Evolutionary conservation across 2,888 invertebrate species (phyloP).

Genomic region (Phymatocera aterrima): DNA sequence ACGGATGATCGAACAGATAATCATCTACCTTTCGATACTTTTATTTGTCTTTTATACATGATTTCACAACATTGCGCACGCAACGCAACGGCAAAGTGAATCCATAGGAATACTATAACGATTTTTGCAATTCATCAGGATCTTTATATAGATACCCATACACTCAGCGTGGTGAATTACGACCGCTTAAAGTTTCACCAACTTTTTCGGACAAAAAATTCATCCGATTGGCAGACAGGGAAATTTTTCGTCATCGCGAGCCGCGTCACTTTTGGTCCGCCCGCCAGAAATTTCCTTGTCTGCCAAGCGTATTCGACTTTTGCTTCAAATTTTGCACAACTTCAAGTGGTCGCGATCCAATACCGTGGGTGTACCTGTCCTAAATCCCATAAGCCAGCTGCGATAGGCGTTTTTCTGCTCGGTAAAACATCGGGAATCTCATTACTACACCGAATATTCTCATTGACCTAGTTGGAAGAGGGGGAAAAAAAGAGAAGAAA

Average conservation of each 20-base stretch:
- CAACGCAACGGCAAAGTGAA: not conserved
- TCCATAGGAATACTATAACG: slow-evolving; percentile 13
- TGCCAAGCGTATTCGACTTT: no score
- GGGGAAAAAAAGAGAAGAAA: not conserved
- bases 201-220: no score
- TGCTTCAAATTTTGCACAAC: no score
- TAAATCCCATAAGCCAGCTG: not conserved
- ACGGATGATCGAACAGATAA: slow-evolving; percentile 26
- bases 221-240: no score
- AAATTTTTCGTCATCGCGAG: no score
- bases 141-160: not conserved
- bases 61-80: not conserved
- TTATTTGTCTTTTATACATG: not conserved
- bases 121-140: no score
- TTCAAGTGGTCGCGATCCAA: no score
- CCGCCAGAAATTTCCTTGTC: no score
- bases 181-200: no score
- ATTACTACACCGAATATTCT: not conserved
- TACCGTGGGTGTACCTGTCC: not conserved
- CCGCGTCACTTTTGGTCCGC: no score
- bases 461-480: not conserved
- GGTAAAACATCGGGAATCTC: not conserved
- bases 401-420: not conserved
- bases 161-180: no score
- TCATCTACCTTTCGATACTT: not conserved